These are phyloP conservation scores for Furcifer pardalis DNA, from an alignment of 2,797 vertebrate species.

Conservation along the genomic window DNA sequence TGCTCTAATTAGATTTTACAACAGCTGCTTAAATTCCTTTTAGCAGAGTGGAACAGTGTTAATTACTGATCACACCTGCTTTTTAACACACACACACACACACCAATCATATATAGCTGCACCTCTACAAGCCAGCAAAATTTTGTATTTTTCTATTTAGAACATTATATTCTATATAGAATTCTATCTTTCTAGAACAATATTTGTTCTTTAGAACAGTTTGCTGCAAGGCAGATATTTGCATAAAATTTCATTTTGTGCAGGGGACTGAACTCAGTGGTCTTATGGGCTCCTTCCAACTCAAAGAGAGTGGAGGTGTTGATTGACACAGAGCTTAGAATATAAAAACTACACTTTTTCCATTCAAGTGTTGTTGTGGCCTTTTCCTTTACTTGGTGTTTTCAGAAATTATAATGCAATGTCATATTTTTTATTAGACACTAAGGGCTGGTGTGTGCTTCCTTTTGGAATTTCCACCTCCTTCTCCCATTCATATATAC, in stretches of 20 bases:
- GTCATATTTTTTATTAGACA: neutral
- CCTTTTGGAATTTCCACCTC: neutral
- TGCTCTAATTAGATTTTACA: neutral
- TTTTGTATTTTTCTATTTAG: constrained; percentile 43
- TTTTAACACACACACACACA: constrained; percentile 19
- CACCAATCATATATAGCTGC: constrained; percentile 29
- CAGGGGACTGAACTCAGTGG: too few species aligned
- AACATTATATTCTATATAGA: too few species aligned
- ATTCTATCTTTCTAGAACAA: constrained; percentile 21
- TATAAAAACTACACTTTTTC: too few species aligned
- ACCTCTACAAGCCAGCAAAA: constrained; percentile 31
- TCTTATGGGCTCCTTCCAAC: too few species aligned
- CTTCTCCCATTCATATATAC: neutral
- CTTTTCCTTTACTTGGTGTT: too few species aligned
- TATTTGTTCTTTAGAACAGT: constrained; percentile 52
- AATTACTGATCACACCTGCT: neutral
- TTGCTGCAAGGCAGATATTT: constrained; percentile 26
- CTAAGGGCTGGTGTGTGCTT: neutral
- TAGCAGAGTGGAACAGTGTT: neutral
- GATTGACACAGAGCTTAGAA: too few species aligned
- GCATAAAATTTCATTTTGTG: too few species aligned
- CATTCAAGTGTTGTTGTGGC: too few species aligned
- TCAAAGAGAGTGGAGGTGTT: too few species aligned
- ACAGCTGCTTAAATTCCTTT: neutral
- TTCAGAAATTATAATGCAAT: too few species aligned